Conservation (phyloP, 2,797 vertebrate genomes). For the Enteromius fasciolatus region DNA sequence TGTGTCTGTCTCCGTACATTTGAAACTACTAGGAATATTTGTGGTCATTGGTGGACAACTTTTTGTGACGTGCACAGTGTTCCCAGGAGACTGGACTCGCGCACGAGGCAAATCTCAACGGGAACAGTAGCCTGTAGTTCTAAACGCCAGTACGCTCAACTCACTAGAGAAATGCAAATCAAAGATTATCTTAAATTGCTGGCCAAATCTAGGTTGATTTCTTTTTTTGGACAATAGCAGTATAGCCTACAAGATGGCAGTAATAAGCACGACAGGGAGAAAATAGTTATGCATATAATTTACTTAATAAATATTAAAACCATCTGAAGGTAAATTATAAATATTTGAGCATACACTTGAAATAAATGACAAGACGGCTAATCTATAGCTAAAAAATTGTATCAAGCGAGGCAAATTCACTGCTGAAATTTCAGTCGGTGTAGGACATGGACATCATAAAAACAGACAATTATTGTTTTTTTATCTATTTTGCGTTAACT, state of each 20-base stretch:
- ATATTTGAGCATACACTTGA: neutral
- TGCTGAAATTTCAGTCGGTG: neutral
- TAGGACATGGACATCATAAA: neutral
- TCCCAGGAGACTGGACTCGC: slow-evolving; percentile 54
- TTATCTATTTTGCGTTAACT: neutral
- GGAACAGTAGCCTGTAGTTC: slow-evolving; percentile 56
- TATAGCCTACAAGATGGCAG: neutral
- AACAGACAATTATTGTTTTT: neutral
- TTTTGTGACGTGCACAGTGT: slow-evolving; percentile 70
- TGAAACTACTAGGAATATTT: slow-evolving; percentile 10
- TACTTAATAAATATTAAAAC: neutral
- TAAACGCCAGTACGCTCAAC: neutral
- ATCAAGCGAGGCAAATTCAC: neutral
- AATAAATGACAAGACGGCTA: neutral
- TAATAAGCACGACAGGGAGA: neutral
- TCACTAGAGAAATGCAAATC: neutral
- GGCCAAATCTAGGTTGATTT: neutral
- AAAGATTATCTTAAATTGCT: neutral
- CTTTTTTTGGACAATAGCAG: neutral
- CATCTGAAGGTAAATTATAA: neutral
- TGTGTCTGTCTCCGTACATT: slow-evolving; percentile 25
- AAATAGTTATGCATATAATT: neutral
- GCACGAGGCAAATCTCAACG: slow-evolving; percentile 68
- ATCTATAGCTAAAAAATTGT: neutral
- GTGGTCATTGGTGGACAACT: slow-evolving; percentile 8